Base-by-base conservation (phyloP, 2,113 vertebrate genomes). In the Pteronura brasiliensis region DNA sequence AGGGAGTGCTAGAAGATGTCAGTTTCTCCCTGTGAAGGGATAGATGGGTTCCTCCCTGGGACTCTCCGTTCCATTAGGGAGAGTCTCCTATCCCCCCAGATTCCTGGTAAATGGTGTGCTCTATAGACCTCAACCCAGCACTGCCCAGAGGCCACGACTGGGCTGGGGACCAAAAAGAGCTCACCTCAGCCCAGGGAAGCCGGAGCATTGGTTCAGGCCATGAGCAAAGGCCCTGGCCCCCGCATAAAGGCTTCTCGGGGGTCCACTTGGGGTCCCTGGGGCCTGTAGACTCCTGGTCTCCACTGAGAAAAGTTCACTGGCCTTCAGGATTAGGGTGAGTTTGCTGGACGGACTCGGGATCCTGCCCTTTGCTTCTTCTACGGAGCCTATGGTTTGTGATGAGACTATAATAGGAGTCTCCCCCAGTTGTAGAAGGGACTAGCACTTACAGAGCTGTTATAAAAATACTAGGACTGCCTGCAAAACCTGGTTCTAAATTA, bases 1-100 rank as follows among this genome's bases (percentile, higher is more conserved):
- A 84, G 80, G 65, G 67, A 49, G 25, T n/a, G n/a, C n/a, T n/a
- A n/a, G n/a, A n/a, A n/a, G n/a, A n/a, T 65, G 67, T 83, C 34
- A 23, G 57, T 55, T 83, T 65, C 12, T 55, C 44, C 57, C n/a
- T 7, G 6, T 34, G 44, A 86, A 79, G 39, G 52, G 44, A 42
- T 39, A 31, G 44, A 17, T 42, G 69, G 21, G 65, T 42, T 72
- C 3, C 17, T 59, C 85, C 52, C 55, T 9, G 42, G 85, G 39
- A 12, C 25, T 63, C 25, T 86, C 76, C 13, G 7, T 34, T 44
- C 93, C n/a, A 63, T 57, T 34, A n/a, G 21, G 55, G 55, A 42
- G 7, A 18, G 15, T 23, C 11, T 17, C 5, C 65, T 21, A 23
- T 31, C 63, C 12, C 63, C 29, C 61, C 29, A 39, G 42, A 42